Evolutionary conservation across 2,888 invertebrate species (phyloP).

Genomic region (Aphodius granarius): DNA sequence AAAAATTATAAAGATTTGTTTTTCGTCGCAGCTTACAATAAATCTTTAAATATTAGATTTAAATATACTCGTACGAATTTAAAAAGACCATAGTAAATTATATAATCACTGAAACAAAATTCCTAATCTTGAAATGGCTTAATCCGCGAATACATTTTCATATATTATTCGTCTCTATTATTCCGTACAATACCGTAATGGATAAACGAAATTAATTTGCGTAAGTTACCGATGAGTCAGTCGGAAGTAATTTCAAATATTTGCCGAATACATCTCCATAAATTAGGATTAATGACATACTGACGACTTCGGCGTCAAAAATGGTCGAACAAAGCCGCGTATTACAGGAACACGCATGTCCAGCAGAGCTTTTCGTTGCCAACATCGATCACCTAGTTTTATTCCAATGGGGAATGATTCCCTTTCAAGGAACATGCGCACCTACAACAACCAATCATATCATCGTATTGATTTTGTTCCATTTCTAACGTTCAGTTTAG

Average conservation of each 20-base stretch:
- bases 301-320: background rate
- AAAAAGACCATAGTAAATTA: no score
- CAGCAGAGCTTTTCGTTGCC: background rate
- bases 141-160: background rate
- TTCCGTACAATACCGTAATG: background rate
- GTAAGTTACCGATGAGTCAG: slow-evolving; percentile 1
- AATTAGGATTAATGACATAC: slow-evolving; percentile 2
- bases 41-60: no score
- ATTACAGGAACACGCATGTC: background rate
- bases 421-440: background rate
- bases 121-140: no score
- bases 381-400: background rate
- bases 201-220: background rate
- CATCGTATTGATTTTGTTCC: background rate
- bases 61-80: no score
- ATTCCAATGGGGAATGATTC: background rate
- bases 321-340: background rate
- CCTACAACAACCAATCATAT: background rate
- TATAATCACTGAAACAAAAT: no score
- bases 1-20: no score
- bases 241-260: slow-evolving; percentile 1
- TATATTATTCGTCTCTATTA: background rate
- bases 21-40: no score
- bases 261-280: slow-evolving; percentile 14
- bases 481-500: background rate